Evolutionary conservation across 2,113 vertebrate genomes (phyloP).

Genomic region (Monopterus albus): DNA sequence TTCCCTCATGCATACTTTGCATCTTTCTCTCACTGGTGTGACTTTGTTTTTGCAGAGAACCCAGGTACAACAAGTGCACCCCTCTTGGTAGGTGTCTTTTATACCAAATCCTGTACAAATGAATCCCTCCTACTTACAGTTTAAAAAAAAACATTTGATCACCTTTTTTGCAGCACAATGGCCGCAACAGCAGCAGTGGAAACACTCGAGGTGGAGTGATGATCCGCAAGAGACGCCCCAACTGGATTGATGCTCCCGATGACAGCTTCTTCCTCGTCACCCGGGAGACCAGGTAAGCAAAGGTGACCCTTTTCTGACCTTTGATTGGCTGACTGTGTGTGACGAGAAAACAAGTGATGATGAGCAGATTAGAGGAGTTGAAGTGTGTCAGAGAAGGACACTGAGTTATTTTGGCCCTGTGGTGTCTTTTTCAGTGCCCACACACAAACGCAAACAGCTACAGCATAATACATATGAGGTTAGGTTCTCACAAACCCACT

Average conservation of each 20-base stretch:
- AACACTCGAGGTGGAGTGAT: constrained; percentile 83
- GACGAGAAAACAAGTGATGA: not conserved
- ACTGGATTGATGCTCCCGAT: constrained; percentile 91
- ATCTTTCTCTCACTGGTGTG: constrained; percentile 50
- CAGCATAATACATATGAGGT: not conserved
- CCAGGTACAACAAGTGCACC: constrained; percentile 83
- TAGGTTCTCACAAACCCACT: not conserved
- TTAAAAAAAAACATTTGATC: not conserved
- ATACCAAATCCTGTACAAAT: not conserved
- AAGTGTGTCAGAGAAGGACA: constrained; percentile 5
- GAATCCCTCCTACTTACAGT: not conserved
- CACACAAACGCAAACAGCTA: no score
- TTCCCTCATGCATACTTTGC: constrained; percentile 31
- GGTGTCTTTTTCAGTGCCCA: no score
- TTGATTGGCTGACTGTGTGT: constrained; percentile 53
- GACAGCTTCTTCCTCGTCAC: constrained; percentile 93
- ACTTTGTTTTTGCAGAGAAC: constrained; percentile 83
- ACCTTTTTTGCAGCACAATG: constrained; percentile 83
- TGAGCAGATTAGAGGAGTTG: not conserved
- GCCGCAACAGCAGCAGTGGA: constrained; percentile 81
- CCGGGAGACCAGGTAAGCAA: constrained; percentile 91
- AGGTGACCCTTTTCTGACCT: constrained; percentile 58
- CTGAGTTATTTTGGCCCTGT: constrained; percentile 25
- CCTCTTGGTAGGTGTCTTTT: constrained; percentile 83
- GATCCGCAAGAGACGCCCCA: constrained; percentile 89